Base-by-base conservation (phyloP, 2,888 invertebrate genomes). In the Trissolcus brochymenae region DNA sequence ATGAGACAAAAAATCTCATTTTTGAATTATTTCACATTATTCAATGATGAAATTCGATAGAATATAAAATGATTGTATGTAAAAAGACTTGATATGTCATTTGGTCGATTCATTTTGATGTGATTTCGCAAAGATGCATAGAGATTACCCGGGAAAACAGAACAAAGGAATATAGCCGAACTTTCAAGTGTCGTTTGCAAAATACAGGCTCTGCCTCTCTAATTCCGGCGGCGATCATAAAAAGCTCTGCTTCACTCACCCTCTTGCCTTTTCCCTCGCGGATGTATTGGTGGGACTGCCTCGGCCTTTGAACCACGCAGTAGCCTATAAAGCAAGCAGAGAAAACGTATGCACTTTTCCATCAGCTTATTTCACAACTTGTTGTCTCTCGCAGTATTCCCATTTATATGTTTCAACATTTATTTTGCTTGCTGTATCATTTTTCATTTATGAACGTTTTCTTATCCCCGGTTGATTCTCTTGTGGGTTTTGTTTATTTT, bases 261-360 rank as follows among this genome's bases (percentile, higher is more conserved):
- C 96, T 91, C 90, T 94, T 94, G 80, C 95, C 95, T 84, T 94
- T 94, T 59, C 96, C 96, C 91, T 95, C 95, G 83, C 94, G 93
- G 84, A 96, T 95, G 82, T 94, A 94, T 90, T 96, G 95, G 88
- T 95, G 94, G 79, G 94, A 93, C 85, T 94, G 94, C 86, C 94
- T 94, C 49, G 95, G 94, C 81, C 95, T 93, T 90, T 95, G 95
- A 59, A 95, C 95, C 64, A 95, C 94, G 88, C 96, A 96, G 85
- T 94, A 96, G 88, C 92, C 94, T 94, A 87, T 51, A 91, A 91
- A 77, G 66, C 21, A 61, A 80, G 59, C 49, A 40, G 68, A 74
- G 68, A 74, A 71, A 78, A 75, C 41, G 41, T 74, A 75, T 68
- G 43, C 65, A 72, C 35, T 66, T 76, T 73, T 55, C 54, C 46